phyloP scores from a whole-genome alignment of 2,888 invertebrate species.

The Lepidochitona cinerea region DNA sequence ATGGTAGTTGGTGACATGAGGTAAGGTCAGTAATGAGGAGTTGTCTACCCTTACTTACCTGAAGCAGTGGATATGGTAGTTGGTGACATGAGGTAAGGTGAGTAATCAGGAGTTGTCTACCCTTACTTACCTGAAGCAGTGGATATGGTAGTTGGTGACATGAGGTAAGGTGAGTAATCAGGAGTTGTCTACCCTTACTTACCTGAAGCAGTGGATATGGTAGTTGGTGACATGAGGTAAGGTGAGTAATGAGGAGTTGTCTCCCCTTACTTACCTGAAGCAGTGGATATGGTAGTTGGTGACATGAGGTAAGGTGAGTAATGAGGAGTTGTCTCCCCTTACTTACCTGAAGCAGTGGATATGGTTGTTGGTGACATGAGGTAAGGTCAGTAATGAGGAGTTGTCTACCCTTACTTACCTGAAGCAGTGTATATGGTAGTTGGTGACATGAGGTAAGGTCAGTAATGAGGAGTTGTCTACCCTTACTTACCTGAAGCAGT shows the following conservation, averaged over 20 bases:
- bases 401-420: slow-evolving; percentile 78
- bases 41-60: slow-evolving; percentile 58
- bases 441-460: slow-evolving; percentile 67
- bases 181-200: slow-evolving; percentile 72
- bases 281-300: not conserved
- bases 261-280: slow-evolving; percentile 75
- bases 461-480: not conserved
- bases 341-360: slow-evolving; percentile 57
- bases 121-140: slow-evolving; percentile 64
- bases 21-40: too few species aligned
- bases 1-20: too few species aligned
- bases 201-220: slow-evolving; percentile 63
- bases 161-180: slow-evolving; percentile 82
- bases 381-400: slow-evolving; percentile 79
- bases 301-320: too few species aligned
- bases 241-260: too few species aligned
- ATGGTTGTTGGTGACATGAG: slow-evolving; percentile 79
- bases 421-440: slow-evolving; percentile 71
- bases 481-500: slow-evolving; percentile 53
- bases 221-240: too few species aligned
- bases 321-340: not conserved
- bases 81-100: slow-evolving; percentile 83
- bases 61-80: slow-evolving; percentile 70
- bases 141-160: slow-evolving; percentile 76
- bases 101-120: too few species aligned